A percentile compares a stretch with the other conserved stretches of the same genome.
Conservation (phyloP, 1,140 invertebrate genomes). For the Spodoptera litura region DNA sequence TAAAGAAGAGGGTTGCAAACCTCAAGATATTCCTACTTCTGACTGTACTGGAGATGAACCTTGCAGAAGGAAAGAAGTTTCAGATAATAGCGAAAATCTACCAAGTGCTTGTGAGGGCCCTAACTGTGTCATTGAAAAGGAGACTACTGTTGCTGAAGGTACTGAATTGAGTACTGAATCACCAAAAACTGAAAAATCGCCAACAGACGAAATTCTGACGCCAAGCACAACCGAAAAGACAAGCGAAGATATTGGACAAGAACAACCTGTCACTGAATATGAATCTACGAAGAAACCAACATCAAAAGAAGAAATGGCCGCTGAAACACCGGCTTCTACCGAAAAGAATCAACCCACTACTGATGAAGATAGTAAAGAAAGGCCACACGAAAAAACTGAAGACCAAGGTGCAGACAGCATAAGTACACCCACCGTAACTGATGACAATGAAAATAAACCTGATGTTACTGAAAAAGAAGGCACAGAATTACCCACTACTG, state of each 20-base stretch:
- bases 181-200: conserved; percentile 19
- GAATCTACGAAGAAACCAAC: not conserved
- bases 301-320: not conserved
- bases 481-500: not conserved
- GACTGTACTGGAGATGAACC: conserved; percentile 66
- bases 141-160: conserved; percentile 51
- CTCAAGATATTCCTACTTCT: conserved; percentile 50
- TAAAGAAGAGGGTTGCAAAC: conserved; percentile 55
- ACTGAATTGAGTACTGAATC: conserved; percentile 10
- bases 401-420: not conserved
- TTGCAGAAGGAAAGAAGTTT: conserved; percentile 67
- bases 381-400: not conserved
- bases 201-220: not conserved
- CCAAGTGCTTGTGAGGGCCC: conserved; percentile 58
- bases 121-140: conserved; percentile 53
- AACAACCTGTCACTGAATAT: not conserved
- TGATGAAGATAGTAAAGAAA: not conserved
- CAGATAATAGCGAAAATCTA: conserved; percentile 51
- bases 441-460: conserved; percentile 2
- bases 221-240: conserved; percentile 1
- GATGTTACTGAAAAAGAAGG: not conserved
- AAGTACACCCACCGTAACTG: not conserved
- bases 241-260: not conserved
- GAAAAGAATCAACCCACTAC: not conserved
- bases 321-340: not conserved